Conservation (phyloP, 30 jellyfish, hydroid and myxozoan genomes). For the Hydractinia echinata region DNA sequence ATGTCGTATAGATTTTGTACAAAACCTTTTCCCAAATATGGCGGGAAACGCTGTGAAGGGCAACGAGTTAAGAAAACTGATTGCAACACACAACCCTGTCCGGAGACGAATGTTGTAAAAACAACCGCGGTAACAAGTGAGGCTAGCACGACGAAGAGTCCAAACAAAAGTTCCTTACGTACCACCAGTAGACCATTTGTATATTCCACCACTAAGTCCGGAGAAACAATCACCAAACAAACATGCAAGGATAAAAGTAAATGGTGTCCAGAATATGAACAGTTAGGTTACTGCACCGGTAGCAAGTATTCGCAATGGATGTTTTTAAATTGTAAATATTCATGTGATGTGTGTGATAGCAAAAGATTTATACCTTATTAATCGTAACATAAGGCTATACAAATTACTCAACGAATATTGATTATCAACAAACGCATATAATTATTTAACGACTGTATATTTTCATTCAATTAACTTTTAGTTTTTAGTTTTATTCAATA, state of each 20-base stretch:
- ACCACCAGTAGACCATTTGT: no score
- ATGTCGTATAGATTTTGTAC: constrained; percentile 15
- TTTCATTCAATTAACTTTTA: no score
- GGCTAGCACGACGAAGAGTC: no score
- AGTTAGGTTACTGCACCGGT: constrained; percentile 10
- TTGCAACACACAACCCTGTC: not conserved
- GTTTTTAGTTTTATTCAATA: no score
- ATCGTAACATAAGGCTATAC: no score
- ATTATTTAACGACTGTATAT: no score
- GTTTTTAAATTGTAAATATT: constrained; percentile 14
- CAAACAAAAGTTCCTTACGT: no score
- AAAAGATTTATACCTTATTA: not conserved
- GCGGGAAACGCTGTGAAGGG: constrained; percentile 2
- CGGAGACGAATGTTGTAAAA: not conserved
- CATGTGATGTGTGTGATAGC: constrained; percentile 2
- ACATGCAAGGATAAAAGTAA: not conserved
- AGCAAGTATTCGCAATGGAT: constrained; percentile 10
- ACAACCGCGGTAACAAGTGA: no score
- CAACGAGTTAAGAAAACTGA: not conserved
- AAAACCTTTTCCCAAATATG: constrained; percentile 2
- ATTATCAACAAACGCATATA: no score
- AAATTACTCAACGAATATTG: no score
- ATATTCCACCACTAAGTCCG: no score
- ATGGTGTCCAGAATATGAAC: not conserved
- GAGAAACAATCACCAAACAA: no score